Evolutionary conservation across 1,140 invertebrate species (phyloP).

Genomic region (Nasonia giraulti): DNA sequence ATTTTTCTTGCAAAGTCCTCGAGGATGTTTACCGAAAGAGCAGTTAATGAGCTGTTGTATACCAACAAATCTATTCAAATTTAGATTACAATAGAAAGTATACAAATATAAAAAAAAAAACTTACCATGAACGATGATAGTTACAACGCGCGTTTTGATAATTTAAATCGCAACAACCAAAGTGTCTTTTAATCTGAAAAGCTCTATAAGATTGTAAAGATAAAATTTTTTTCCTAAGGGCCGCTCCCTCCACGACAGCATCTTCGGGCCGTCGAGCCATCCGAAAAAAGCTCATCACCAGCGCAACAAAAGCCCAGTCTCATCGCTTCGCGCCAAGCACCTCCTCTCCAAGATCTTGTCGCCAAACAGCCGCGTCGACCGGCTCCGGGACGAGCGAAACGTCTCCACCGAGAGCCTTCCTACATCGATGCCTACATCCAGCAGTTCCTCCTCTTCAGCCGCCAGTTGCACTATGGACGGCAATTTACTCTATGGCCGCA

Average conservation of each 20-base stretch:
- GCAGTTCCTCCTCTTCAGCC: not conserved
- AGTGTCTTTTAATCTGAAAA: too few relatives aligned
- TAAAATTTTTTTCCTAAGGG: not conserved
- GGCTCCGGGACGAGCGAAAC: slow-evolving; percentile 57
- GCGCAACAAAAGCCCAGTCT: slow-evolving; percentile 22
- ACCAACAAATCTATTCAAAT: not conserved
- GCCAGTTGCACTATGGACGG: slow-evolving; percentile 46
- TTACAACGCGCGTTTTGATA: too few relatives aligned
- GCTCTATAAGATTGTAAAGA: too few relatives aligned
- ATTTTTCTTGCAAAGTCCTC: not conserved
- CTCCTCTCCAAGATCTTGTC: slow-evolving; percentile 56
- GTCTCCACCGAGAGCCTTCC: slow-evolving; percentile 69
- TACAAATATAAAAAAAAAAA: too few relatives aligned
- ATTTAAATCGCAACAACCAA: too few relatives aligned
- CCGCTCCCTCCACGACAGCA: slow-evolving; percentile 62
- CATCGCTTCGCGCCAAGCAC: slow-evolving; percentile 50
- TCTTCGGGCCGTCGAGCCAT: slow-evolving; percentile 61
- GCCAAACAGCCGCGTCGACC: slow-evolving; percentile 49
- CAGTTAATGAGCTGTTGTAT: too few relatives aligned
- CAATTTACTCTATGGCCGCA: slow-evolving; percentile 45
- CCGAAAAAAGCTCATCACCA: slow-evolving; percentile 41
- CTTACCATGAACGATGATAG: too few relatives aligned
- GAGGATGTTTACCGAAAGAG: not conserved
- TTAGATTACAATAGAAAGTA: too few relatives aligned
- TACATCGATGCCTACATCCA: not conserved